These are phyloP conservation scores for Netta rufina DNA, from an alignment of 2,797 vertebrate species.

Conservation along the genomic window DNA sequence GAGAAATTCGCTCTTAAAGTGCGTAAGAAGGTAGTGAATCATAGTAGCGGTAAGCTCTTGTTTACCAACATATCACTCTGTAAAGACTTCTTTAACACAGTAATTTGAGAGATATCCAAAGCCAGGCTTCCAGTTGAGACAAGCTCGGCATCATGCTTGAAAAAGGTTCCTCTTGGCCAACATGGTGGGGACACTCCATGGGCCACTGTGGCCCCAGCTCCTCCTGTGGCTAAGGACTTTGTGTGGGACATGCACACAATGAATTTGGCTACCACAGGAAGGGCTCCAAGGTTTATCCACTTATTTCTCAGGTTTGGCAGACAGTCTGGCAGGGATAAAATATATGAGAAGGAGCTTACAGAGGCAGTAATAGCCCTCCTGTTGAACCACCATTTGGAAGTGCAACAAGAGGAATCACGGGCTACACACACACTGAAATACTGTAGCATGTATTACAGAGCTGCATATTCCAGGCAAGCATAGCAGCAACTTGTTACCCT, in stretches of 20 bases:
- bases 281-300: background rate
- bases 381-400: background rate
- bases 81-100: constrained; percentile 21
- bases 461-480: constrained; percentile 25
- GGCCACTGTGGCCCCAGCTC: background rate
- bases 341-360: constrained; percentile 6
- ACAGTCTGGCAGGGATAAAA: background rate
- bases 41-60: constrained; percentile 32
- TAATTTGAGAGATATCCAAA: constrained; percentile 31
- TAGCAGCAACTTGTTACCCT: constrained; percentile 26
- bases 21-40: constrained; percentile 61
- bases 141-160: background rate
- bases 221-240: background rate
- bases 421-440: constrained; percentile 10
- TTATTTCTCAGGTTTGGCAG: background rate
- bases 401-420: constrained; percentile 24
- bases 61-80: constrained; percentile 27
- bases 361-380: constrained; percentile 23
- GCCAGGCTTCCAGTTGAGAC: constrained; percentile 32
- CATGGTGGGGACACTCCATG: background rate
- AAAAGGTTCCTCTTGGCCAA: background rate
- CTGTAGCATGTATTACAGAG: constrained; percentile 19
- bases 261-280: background rate
- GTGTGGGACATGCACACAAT: background rate
- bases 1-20: constrained; percentile 39